These are phyloP conservation scores for Erpornis zantholeuca DNA, from an alignment of 2,113 vertebrate genomes.

Conservation along the genomic window DNA sequence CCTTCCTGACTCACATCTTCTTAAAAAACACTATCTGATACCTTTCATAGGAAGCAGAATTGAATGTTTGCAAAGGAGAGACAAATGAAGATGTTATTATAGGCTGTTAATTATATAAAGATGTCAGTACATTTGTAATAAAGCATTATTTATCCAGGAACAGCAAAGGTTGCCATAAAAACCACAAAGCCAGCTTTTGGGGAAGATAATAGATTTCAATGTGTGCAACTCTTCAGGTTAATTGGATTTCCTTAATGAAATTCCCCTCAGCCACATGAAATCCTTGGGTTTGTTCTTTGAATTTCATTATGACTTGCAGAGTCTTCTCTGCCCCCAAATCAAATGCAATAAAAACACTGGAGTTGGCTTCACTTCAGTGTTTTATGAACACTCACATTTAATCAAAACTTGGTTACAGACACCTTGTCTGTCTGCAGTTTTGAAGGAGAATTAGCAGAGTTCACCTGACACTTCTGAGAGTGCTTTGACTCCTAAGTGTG, in stretches of 20 bases:
- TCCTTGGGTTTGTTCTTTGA: conserved; percentile 29
- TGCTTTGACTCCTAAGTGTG: background rate
- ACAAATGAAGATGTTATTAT: background rate
- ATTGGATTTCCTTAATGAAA: conserved; percentile 33
- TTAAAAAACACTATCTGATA: background rate
- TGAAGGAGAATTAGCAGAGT: background rate
- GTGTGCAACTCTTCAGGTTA: conserved; percentile 7
- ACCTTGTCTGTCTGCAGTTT: background rate
- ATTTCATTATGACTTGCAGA: conserved; percentile 21
- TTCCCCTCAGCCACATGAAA: conserved; percentile 1
- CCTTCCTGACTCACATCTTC: background rate
- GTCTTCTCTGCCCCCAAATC: background rate
- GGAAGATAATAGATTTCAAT: background rate
- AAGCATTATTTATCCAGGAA: background rate
- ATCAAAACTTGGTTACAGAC: background rate
- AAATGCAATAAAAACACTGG: background rate
- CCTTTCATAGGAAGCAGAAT: background rate
- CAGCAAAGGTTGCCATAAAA: background rate
- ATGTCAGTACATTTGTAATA: background rate
- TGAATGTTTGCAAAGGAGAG: background rate
- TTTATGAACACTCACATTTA: background rate
- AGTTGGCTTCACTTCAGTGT: background rate
- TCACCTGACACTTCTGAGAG: background rate
- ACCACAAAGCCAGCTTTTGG: background rate
- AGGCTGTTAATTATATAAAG: background rate